These are phyloP conservation scores for Lepidostoma basale DNA, from an alignment of 1,140 invertebrate genomes.

Conservation along the genomic window DNA sequence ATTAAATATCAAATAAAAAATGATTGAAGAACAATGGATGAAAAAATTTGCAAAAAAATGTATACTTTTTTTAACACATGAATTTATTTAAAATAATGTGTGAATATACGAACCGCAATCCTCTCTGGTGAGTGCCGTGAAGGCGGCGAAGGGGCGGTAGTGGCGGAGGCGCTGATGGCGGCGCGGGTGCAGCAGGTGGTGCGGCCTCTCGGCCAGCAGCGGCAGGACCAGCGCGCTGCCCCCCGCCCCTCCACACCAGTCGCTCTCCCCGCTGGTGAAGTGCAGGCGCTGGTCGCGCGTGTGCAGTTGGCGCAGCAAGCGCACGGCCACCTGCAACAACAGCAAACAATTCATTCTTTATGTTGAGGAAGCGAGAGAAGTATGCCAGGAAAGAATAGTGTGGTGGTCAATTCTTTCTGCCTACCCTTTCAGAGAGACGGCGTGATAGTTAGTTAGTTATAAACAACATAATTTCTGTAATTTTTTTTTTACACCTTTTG, in stretches of 20 bases:
- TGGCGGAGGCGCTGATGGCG: conserved; percentile 46
- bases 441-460: no score
- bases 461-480: no score
- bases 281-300: conserved; percentile 72
- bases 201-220: conserved; percentile 31
- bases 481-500: no score
- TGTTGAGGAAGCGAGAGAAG: no score
- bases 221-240: conserved; percentile 32
- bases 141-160: conserved; percentile 41
- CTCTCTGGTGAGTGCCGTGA: conserved; percentile 40
- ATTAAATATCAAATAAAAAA: not conserved
- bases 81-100: not conserved
- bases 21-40: no score
- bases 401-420: no score
- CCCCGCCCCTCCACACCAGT: conserved; percentile 48
- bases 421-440: no score
- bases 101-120: conserved; percentile 34
- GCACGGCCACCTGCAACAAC: conserved; percentile 66
- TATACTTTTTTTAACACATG: no score
- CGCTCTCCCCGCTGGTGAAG: conserved; percentile 49
- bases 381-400: no score
- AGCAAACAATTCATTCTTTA: no score
- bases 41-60: no score
- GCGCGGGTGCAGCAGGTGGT: conserved; percentile 34
- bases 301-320: conserved; percentile 80